These are phyloP conservation scores for Neomicropteryx cornuta DNA, from an alignment of 1,140 invertebrate genomes.

Conservation along the genomic window DNA sequence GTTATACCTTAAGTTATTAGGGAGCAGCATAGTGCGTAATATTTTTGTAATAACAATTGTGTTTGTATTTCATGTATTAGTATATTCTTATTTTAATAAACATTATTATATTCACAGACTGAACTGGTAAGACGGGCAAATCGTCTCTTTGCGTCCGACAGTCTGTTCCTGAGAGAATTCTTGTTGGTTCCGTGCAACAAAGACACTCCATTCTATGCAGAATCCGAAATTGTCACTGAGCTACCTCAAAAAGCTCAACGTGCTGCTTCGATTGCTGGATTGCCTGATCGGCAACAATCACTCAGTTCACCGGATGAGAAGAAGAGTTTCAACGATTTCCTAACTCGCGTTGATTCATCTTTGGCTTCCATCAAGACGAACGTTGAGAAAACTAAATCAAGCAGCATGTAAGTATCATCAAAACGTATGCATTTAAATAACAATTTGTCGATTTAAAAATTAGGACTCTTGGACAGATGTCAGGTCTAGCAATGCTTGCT, in stretches of 20 bases:
- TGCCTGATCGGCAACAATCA: slow-evolving; percentile 37
- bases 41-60: no score
- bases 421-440: background rate
- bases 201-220: slow-evolving; percentile 45
- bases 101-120: slow-evolving; percentile 51
- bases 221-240: slow-evolving; percentile 31
- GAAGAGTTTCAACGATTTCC: slow-evolving; percentile 67
- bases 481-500: background rate
- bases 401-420: slow-evolving; percentile 59
- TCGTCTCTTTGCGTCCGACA: slow-evolving; percentile 78
- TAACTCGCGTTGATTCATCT: slow-evolving; percentile 76
- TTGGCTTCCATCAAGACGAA: slow-evolving; percentile 76
- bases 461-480: background rate
- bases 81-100: slow-evolving; percentile 12
- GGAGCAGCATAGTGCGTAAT: no score
- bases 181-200: slow-evolving; percentile 66
- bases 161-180: slow-evolving; percentile 73
- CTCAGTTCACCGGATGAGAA: slow-evolving; percentile 50
- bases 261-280: slow-evolving; percentile 39
- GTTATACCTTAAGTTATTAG: no score
- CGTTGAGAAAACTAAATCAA: slow-evolving; percentile 67
- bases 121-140: slow-evolving; percentile 83
- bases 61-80: slow-evolving; percentile 22
- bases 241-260: slow-evolving; percentile 25
- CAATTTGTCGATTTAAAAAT: slow-evolving; percentile 1